A percentile compares a stretch with the other conserved stretches of the same genome.
phyloP scores from a whole-genome alignment of 2,888 invertebrate genomes.

The Atherix ibis region DNA sequence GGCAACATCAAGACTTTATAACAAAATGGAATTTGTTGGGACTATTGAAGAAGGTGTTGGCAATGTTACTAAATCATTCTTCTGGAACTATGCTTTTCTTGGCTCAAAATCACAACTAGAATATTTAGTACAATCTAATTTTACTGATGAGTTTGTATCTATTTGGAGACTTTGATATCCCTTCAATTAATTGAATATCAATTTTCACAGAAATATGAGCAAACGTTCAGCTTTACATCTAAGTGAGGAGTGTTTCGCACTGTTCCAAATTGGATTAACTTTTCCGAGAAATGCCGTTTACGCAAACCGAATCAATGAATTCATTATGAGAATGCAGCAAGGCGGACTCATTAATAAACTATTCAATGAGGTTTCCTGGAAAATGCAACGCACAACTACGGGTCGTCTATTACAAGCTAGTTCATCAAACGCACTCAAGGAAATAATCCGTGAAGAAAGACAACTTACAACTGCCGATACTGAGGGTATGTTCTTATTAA shows the following conservation, averaged over 20 bases:
- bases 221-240: conserved; percentile 54
- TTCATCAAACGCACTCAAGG: conserved; percentile 30
- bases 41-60: conserved; percentile 49
- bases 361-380: conserved; percentile 53
- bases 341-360: conserved; percentile 53
- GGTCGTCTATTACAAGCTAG: conserved; percentile 48
- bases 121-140: conserved; percentile 57
- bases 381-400: conserved; percentile 44
- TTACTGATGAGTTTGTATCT: conserved; percentile 39
- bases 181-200: too few species aligned
- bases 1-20: conserved; percentile 42
- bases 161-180: too few species aligned
- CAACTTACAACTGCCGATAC: conserved; percentile 64
- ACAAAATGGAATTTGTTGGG: conserved; percentile 50
- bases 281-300: conserved; percentile 51
- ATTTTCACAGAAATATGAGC: conserved; percentile 25
- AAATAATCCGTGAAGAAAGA: conserved; percentile 44
- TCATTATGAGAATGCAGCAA: conserved; percentile 46
- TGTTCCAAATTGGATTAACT: conserved; percentile 49
- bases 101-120: conserved; percentile 56
- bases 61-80: conserved; percentile 58
- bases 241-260: conserved; percentile 57
- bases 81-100: conserved; percentile 64
- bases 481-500: conserved; percentile 64
- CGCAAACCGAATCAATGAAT: conserved; percentile 41